A percentile compares a stretch with the other conserved stretches of the same genome.
Evolutionary conservation across 1,140 invertebrate species (phyloP).

Genomic region (Zaprionus capensis): DNA sequence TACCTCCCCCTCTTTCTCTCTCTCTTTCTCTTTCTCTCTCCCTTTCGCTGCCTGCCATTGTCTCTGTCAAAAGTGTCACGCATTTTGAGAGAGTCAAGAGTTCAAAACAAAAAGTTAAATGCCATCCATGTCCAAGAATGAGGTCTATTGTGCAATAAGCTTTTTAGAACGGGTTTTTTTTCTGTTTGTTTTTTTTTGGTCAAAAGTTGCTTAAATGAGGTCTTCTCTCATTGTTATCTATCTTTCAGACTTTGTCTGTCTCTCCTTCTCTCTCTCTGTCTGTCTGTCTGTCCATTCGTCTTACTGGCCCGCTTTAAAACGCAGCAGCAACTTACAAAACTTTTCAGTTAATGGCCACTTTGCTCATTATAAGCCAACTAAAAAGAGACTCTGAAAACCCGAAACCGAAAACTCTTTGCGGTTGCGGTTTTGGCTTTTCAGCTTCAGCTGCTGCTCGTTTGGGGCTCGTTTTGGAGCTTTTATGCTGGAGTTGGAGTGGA

Average conservation of each 20-base stretch:
- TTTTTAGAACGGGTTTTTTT: slow-evolving; percentile 65
- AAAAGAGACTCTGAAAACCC: slow-evolving; percentile 52
- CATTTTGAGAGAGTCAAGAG: slow-evolving; percentile 61
- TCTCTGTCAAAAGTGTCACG: slow-evolving; percentile 67
- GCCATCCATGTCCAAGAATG: slow-evolving; percentile 61
- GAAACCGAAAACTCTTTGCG: slow-evolving; percentile 63
- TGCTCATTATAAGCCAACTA: slow-evolving; percentile 78
- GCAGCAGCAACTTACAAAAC: slow-evolving; percentile 61
- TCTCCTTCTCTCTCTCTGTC: not conserved
- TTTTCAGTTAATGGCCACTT: slow-evolving; percentile 77
- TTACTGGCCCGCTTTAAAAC: slow-evolving; percentile 54
- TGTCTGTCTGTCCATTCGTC: slow-evolving; percentile 12
- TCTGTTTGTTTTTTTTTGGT: slow-evolving; percentile 16
- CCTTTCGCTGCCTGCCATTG: not conserved
- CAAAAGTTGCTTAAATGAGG: slow-evolving; percentile 34
- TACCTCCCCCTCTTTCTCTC: not conserved
- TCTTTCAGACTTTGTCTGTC: slow-evolving; percentile 4
- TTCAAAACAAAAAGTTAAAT: slow-evolving; percentile 60
- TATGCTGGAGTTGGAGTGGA: slow-evolving; percentile 25
- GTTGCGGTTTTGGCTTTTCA: slow-evolving; percentile 56
- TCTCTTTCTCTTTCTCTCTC: slow-evolving; percentile 1
- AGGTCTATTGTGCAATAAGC: slow-evolving; percentile 70
- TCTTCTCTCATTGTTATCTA: slow-evolving; percentile 46
- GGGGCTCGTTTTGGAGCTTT: slow-evolving; percentile 16
- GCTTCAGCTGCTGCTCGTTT: slow-evolving; percentile 13